phyloP scores from a whole-genome alignment of 1,140 invertebrate genomes.

The Calosoma granatense region DNA sequence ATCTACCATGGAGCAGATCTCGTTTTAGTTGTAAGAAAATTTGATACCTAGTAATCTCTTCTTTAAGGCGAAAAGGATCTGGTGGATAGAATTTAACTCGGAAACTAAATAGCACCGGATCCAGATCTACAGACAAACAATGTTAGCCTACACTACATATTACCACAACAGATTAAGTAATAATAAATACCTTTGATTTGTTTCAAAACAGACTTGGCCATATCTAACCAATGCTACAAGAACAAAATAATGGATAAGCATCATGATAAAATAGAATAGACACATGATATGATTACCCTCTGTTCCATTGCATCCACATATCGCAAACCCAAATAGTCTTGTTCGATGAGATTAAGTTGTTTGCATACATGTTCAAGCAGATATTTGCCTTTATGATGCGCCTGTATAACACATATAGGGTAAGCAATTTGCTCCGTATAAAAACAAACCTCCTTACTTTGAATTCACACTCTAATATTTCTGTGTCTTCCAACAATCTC shows the following conservation, averaged over 20 bases:
- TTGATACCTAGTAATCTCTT: conserved; percentile 83
- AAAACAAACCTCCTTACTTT: conserved; percentile 53
- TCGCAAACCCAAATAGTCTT: conserved; percentile 93
- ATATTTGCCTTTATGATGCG: conserved; percentile 85
- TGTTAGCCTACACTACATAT: neutral
- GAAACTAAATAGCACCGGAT: conserved; percentile 82
- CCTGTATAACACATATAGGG: conserved; percentile 48
- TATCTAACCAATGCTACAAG: conserved; percentile 92
- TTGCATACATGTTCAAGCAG: conserved; percentile 89
- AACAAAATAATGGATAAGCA: conserved; percentile 16
- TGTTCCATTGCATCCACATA: conserved; percentile 90
- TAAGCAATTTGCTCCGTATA: conserved; percentile 10
- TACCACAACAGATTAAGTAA: neutral
- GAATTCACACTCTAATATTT: conserved; percentile 91
- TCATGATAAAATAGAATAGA: neutral
- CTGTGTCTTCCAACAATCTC: conserved; percentile 85
- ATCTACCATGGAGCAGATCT: conserved; percentile 86
- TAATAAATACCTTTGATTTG: conserved; percentile 79
- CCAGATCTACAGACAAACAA: conserved; percentile 53
- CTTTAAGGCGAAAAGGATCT: conserved; percentile 73
- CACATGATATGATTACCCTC: conserved; percentile 53
- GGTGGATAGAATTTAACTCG: conserved; percentile 92
- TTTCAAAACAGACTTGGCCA: conserved; percentile 84
- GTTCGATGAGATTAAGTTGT: conserved; percentile 88
- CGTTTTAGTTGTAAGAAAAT: conserved; percentile 89